Percentiles rank a stretch among this genome's conserved stretches.
Evolutionary conservation across 2,888 invertebrate genomes (phyloP).

Genomic region (Seira ritae): DNA sequence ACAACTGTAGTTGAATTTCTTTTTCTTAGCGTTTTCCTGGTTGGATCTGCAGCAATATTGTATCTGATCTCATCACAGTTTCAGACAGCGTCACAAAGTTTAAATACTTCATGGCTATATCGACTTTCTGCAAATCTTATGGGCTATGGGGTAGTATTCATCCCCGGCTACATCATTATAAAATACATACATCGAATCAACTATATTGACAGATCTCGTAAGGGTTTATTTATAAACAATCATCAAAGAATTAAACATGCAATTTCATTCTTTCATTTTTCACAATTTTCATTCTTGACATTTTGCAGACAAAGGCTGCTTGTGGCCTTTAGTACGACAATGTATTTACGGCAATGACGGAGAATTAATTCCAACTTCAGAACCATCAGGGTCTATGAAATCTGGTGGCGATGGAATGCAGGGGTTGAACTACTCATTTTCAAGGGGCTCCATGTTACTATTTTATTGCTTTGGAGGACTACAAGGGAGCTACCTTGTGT

Average conservation of each 20-base stretch:
- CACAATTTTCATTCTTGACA: neutral
- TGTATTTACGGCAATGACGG: conserved; percentile 73
- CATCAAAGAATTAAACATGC: neutral
- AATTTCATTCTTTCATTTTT: conserved; percentile 12
- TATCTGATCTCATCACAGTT: conserved; percentile 77
- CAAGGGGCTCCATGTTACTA: conserved; percentile 79
- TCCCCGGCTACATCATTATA: conserved; percentile 90
- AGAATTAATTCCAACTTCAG: conserved; percentile 52
- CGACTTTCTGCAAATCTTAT: conserved; percentile 87
- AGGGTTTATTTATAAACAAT: too few species aligned
- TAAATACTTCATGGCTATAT: conserved; percentile 81
- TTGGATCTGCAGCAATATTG: conserved; percentile 77
- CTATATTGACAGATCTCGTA: conserved; percentile 88
- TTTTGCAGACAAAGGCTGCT: conserved; percentile 68
- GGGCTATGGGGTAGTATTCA: conserved; percentile 91
- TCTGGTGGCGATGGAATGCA: conserved; percentile 3
- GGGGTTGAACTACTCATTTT: conserved; percentile 50
- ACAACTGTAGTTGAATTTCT: conserved; percentile 74
- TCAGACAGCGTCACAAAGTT: conserved; percentile 74
- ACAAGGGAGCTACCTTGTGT: conserved; percentile 93
- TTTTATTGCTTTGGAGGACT: conserved; percentile 90
- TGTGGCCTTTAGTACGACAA: conserved; percentile 70
- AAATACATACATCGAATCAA: conserved; percentile 87
- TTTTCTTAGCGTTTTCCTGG: conserved; percentile 76
- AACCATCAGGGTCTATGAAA: conserved; percentile 18